Conservation (phyloP, 2,797 vertebrate species). For the Carduelis carduelis region DNA sequence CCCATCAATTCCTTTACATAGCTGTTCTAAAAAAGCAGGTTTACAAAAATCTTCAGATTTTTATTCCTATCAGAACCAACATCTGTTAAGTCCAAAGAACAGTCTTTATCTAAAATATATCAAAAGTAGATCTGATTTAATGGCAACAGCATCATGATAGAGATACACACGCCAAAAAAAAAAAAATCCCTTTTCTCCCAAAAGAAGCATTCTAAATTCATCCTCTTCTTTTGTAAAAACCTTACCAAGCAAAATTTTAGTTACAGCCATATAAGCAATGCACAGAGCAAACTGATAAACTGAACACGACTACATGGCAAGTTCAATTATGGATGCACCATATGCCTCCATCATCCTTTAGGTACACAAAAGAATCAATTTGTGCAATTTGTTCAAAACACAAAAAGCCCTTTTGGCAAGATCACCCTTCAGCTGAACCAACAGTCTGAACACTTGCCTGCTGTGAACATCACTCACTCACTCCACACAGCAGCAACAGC, state of each 20-base stretch:
- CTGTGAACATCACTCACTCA: background rate
- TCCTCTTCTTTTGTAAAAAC: background rate
- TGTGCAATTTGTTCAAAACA: constrained; percentile 2
- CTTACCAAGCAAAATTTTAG: background rate
- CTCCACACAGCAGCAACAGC: background rate
- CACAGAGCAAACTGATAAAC: constrained; percentile 11
- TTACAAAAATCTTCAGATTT: constrained; percentile 22
- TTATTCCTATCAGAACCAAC: background rate
- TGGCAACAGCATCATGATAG: background rate
- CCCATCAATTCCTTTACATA: background rate
- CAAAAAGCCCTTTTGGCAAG: background rate
- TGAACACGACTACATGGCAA: background rate
- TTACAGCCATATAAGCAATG: constrained; percentile 28
- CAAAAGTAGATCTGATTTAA: background rate
- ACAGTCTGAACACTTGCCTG: background rate
- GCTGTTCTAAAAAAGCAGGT: background rate
- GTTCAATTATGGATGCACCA: constrained; percentile 16
- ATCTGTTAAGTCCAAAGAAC: background rate
- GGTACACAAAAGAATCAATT: constrained; percentile 12
- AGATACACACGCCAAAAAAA: background rate
- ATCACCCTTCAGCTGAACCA: background rate
- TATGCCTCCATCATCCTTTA: constrained; percentile 27
- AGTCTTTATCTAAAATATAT: constrained; percentile 3
- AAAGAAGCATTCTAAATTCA: background rate
- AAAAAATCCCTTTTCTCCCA: background rate